Evolutionary conservation across 2,888 invertebrate species (phyloP).

Genomic region (Dendrolimus pini): DNA sequence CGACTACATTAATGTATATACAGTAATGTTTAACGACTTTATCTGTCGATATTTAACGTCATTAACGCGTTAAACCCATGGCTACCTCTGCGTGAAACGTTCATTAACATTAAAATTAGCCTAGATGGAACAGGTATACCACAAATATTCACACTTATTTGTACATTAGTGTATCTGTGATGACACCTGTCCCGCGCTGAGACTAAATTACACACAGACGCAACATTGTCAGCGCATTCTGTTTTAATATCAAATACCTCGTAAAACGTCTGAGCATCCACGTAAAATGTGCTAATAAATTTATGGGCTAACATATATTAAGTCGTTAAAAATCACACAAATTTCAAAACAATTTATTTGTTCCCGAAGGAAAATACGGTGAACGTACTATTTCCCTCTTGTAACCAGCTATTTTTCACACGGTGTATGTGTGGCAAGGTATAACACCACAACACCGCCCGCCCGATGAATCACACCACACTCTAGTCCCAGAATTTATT

Average conservation of each 20-base stretch:
- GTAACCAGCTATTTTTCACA: background rate
- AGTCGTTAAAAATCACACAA: conserved; percentile 52
- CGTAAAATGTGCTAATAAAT: conserved; percentile 57
- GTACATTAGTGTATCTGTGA: background rate
- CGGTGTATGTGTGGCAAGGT: conserved; percentile 1
- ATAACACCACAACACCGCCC: background rate
- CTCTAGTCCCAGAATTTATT: background rate
- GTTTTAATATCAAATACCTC: conserved; percentile 58
- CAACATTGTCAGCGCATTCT: conserved; percentile 46
- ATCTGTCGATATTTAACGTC: too few species aligned
- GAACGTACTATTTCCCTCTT: conserved; percentile 8
- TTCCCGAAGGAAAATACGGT: conserved; percentile 20
- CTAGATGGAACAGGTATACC: too few species aligned
- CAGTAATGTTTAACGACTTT: too few species aligned
- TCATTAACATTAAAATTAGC: too few species aligned
- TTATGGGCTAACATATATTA: conserved; percentile 48
- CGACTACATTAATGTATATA: too few species aligned
- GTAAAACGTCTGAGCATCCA: conserved; percentile 62
- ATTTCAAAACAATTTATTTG: conserved; percentile 38
- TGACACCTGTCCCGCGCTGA: background rate
- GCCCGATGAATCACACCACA: background rate
- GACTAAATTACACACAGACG: conserved; percentile 5
- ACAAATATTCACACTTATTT: too few species aligned
- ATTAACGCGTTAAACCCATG: too few species aligned
- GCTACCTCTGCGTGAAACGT: too few species aligned